Base-by-base conservation (phyloP, 2,888 invertebrate species). In the Dolichopus griseipennis region DNA sequence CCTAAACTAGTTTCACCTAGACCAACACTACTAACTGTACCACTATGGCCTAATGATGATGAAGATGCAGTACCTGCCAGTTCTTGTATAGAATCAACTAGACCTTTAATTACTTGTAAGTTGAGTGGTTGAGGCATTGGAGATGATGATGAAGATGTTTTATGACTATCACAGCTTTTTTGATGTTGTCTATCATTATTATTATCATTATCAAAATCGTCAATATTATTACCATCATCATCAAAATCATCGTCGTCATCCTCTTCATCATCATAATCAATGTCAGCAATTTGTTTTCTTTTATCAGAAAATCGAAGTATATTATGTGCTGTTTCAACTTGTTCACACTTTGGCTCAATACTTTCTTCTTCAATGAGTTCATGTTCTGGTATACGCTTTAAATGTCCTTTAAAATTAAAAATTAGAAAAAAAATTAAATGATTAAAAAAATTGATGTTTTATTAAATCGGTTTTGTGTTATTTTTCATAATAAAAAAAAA, bases 331-430 rank as follows among this genome's bases (percentile, higher is more conserved):
- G 61, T 33, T 65, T 37, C 65, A 67, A 64, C 68, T 68, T 65
- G 18, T 68, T 65, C 43, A 71, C 66, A 41, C 71, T 71, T 12
- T 72, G 70, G 65, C 2, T 52, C 52, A 52, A 66, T 67, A 76
- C 75, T 27, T 73, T 71, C 43, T 64, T 21, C 62, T 64, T 64
- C 52, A 22, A 21, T 69, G 64, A 68, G 18, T 1, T 68, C 61
- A 61, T 71, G 67, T 72, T 75, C 69, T 75, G 69, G 69, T 67
- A 70, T 72, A 69, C 79, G 80, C 73, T 79, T 79, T 22, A 75
- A 76, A 27, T 72, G 72, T n/a, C 80, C 79, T 73, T 80, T 79
- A 27, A 71, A 72, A 71, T 71, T 69, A 67, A 67, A 70, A 68
- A 68, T 70, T 68, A 70, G 68, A 69, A 71, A 70, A 71, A 41